A percentile compares a stretch with the other conserved stretches of the same genome.
Evolutionary conservation across 2,113 vertebrate species (phyloP).

Genomic region (Pelodiscus sinensis): DNA sequence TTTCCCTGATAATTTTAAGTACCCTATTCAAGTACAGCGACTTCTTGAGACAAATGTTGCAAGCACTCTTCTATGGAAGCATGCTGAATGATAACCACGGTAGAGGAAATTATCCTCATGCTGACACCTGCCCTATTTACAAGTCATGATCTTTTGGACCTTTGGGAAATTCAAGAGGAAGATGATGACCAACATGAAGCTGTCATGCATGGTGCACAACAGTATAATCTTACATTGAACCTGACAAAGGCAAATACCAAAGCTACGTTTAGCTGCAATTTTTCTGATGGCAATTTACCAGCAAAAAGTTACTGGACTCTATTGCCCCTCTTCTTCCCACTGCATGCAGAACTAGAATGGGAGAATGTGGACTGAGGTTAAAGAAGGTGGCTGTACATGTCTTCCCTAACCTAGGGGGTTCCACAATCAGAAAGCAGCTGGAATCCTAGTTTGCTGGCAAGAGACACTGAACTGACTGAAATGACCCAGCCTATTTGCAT

Average conservation of each 20-base stretch:
- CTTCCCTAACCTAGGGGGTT: neutral
- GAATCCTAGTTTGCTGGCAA: neutral
- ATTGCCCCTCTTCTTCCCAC: neutral
- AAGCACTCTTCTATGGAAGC: neutral
- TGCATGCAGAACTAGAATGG: neutral
- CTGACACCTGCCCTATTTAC: neutral
- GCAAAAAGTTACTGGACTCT: neutral
- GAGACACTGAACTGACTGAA: neutral
- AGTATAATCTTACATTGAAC: neutral
- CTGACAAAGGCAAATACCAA: neutral
- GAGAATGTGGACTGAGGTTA: neutral
- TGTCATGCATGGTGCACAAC: accelerated
- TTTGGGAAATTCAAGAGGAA: neutral
- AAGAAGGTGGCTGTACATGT: neutral
- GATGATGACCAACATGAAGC: neutral
- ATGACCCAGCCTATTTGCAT: neutral
- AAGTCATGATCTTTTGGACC: neutral
- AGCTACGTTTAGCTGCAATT: neutral
- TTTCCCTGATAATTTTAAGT: accelerated
- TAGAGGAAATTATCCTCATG: neutral
- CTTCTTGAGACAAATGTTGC: neutral
- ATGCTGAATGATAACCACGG: neutral
- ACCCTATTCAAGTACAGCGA: neutral
- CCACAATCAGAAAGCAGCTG: neutral
- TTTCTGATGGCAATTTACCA: neutral